Evolutionary conservation across 2,113 vertebrate genomes (phyloP).

Genomic region (Cephalopholis sonnerati): DNA sequence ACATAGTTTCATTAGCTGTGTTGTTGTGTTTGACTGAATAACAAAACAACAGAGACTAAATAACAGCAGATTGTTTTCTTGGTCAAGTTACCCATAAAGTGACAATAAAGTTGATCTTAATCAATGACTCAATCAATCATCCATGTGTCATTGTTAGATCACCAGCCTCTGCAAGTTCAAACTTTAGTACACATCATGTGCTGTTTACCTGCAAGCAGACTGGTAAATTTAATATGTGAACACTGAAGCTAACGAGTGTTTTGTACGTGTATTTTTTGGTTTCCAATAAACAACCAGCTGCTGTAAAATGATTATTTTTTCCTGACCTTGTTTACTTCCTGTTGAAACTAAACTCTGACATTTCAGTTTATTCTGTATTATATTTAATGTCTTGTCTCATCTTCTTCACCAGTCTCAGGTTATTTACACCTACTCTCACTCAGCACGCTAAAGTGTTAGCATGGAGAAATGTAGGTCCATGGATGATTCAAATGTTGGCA

Average conservation of each 20-base stretch:
- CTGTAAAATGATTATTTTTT: too few relatives aligned
- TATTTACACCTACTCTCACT: not conserved
- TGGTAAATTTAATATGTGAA: not conserved
- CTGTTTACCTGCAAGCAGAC: not conserved
- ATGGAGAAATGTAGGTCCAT: not conserved
- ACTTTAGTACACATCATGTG: not conserved
- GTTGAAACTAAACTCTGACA: too few relatives aligned
- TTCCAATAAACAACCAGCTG: too few relatives aligned
- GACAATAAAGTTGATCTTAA: not conserved
- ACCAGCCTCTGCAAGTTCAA: not conserved
- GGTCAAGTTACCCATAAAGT: not conserved
- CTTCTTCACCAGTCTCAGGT: not conserved
- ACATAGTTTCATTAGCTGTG: too few relatives aligned
- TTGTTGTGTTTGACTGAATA: not conserved
- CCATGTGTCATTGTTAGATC: not conserved
- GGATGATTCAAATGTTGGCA: not conserved
- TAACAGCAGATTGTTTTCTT: not conserved
- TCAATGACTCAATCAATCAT: not conserved
- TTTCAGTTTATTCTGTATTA: not conserved
- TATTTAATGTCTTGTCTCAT: not conserved
- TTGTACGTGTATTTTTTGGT: too few relatives aligned
- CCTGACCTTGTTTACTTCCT: too few relatives aligned
- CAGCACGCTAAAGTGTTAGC: not conserved
- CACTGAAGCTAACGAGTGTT: too few relatives aligned
- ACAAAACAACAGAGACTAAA: not conserved